A percentile compares a stretch with the other conserved stretches of the same genome.
These are phyloP conservation scores for Coenonympha glycerion DNA, from an alignment of 2,888 invertebrate species.

Conservation along the genomic window DNA sequence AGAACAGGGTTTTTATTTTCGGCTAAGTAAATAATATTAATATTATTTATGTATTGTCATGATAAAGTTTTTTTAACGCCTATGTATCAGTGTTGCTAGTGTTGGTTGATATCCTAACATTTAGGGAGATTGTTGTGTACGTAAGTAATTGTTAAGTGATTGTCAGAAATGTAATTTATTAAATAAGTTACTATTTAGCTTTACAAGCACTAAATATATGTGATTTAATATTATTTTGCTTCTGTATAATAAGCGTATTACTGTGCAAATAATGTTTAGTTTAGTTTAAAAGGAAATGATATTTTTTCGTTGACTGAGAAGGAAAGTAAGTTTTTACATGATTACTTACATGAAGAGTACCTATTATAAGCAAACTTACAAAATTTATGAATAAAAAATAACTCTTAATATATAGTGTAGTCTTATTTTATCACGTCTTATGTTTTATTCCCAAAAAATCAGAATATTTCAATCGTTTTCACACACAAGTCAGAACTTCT, in stretches of 20 bases:
- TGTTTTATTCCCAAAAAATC: not conserved
- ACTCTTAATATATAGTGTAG: conserved; percentile 10
- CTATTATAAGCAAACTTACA: conserved; percentile 20
- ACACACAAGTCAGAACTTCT: too few relatives aligned
- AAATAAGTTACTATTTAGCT: not conserved
- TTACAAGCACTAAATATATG: not conserved
- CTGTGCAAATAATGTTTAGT: not conserved
- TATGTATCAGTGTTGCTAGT: too few relatives aligned
- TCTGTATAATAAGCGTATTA: conserved; percentile 2
- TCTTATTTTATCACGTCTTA: conserved; percentile 3
- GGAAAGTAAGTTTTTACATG: conserved; percentile 28
- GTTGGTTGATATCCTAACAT: too few relatives aligned
- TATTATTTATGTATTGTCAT: too few relatives aligned
- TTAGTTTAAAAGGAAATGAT: conserved; percentile 12
- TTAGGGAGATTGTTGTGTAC: too few relatives aligned
- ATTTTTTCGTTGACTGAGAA: conserved; percentile 30
- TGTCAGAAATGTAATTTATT: conserved; percentile 5
- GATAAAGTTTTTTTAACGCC: too few relatives aligned
- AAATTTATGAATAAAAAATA: conserved; percentile 32
- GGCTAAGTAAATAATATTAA: too few relatives aligned
- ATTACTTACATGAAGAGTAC: conserved; percentile 30
- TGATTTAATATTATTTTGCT: not conserved
- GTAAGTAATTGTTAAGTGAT: not conserved
- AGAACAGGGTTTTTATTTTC: too few relatives aligned
- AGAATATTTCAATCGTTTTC: too few relatives aligned